Conservation (phyloP, 2,797 vertebrate species). For the Mionectes olivaceus region DNA sequence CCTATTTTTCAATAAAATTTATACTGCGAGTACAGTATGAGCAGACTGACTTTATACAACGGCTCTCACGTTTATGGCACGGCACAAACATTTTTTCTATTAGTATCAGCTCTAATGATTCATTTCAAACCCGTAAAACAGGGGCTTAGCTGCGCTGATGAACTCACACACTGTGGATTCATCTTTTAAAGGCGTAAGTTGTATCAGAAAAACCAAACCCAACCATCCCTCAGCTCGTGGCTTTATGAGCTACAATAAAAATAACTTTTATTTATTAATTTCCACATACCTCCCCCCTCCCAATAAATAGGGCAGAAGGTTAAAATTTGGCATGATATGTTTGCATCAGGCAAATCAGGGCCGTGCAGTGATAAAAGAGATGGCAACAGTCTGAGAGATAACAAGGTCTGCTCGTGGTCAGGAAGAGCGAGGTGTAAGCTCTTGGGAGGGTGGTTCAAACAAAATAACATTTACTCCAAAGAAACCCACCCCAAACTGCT, state of each 20-base stretch:
- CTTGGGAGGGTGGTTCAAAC: slow-evolving; percentile 29
- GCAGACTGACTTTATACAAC: background rate
- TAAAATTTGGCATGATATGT: background rate
- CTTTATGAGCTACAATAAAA: slow-evolving; percentile 27
- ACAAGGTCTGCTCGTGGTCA: background rate
- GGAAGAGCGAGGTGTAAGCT: background rate
- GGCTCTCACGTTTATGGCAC: background rate
- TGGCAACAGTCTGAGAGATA: background rate
- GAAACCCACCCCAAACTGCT: background rate
- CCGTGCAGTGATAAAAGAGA: background rate
- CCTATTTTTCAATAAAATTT: background rate
- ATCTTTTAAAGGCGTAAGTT: background rate
- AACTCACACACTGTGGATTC: background rate
- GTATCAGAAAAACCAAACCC: background rate
- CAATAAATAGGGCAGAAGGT: background rate
- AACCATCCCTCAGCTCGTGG: background rate
- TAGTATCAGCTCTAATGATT: slow-evolving; percentile 5
- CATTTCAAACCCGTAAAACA: background rate
- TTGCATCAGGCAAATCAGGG: background rate
- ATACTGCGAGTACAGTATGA: background rate
- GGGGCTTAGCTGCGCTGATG: background rate
- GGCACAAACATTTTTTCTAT: slow-evolving; percentile 12
- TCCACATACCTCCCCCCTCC: background rate
- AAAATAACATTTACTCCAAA: slow-evolving; percentile 1
- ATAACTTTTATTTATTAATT: background rate